Evolutionary conservation across 2,113 vertebrate species (phyloP), one percentile per base, ranked within the genome.

Genomic region (Sylvia atricapilla): DNA sequence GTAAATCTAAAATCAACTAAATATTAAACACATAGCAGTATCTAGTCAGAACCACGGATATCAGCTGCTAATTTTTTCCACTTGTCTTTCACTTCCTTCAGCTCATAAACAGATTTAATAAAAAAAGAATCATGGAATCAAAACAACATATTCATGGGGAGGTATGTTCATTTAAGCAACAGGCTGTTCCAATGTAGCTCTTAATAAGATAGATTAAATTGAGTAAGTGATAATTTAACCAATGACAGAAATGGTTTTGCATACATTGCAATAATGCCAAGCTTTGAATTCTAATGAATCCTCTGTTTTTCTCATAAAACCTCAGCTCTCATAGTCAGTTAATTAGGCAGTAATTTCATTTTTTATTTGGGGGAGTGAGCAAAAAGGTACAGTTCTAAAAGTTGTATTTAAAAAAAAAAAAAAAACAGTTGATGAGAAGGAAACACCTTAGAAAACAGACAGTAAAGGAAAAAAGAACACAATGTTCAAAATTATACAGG

Each of bases 131-230:
- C 31, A 33, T 21, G 60, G 80, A 92, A 90, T 75, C 80, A 94
- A 96, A 94, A 90, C 92, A 95, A 89, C 88, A 92, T 95, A 93
- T 95, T 96, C 80, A 78, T 66, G 62, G 83, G 31, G 86, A 92
- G 49, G 76, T 92, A 92, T 89, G 90, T 92, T 96, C 94, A 84
- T 89, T 95, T 93, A 93, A 95, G 93, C 96, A 96, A 94, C 95
- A 94, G 92, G 92, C 92, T 93, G 90, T 64, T 97, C 68, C 17
- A 2, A 73, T 9, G 10, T 63, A 92, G 92, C 83, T 89, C 90
- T 96, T 94, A 95, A 93, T 88, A 95, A 87, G 86, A 92, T 47
- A 64, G 83, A 92, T 53, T 49, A 66, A 95, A 84, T 68, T 75
- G 68, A 85, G 70, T 92, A 96, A 96, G 56, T 88, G 80, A 92